phyloP scores from a whole-genome alignment of 2,888 invertebrate genomes.

The Orthosia gothica region DNA sequence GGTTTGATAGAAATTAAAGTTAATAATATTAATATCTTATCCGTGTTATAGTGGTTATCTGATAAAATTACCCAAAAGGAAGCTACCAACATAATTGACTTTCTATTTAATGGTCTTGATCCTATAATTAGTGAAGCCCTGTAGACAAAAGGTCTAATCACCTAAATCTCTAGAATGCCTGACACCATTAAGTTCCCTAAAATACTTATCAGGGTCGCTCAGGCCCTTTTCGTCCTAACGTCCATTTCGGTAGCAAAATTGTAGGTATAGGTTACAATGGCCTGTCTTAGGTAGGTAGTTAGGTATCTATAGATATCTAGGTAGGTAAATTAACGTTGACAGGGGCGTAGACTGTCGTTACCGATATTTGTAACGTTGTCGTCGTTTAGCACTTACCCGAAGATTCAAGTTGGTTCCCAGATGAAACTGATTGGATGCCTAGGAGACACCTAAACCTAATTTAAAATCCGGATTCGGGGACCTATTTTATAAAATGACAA shows the following conservation, averaged over 20 bases:
- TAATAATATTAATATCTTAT: neutral
- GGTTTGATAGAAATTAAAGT: neutral
- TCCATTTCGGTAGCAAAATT: slow-evolving; percentile 16
- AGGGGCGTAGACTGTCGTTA: neutral
- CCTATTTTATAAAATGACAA: neutral
- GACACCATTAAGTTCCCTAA: slow-evolving; percentile 28
- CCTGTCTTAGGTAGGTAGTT: slow-evolving; percentile 7
- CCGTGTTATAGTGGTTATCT: too few species aligned
- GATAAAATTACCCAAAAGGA: neutral
- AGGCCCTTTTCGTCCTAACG: slow-evolving; percentile 24
- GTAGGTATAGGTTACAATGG: slow-evolving; percentile 9
- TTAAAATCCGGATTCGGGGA: neutral
- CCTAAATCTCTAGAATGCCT: slow-evolving; percentile 34
- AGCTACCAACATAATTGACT: neutral
- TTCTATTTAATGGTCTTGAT: slow-evolving; percentile 15
- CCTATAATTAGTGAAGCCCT: slow-evolving; percentile 18
- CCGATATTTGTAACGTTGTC: too few species aligned
- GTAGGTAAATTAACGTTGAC: neutral
- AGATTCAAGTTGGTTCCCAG: neutral
- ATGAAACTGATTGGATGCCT: neutral
- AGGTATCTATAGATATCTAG: slow-evolving; percentile 4
- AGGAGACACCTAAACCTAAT: neutral
- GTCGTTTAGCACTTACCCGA: neutral
- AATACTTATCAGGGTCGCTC: slow-evolving; percentile 46
- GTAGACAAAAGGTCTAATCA: slow-evolving; percentile 33